Percentiles rank a stretch among this genome's conserved stretches.
phyloP scores from a whole-genome alignment of 2,888 invertebrate genomes.

The Caenorhabditis sp. region DNA sequence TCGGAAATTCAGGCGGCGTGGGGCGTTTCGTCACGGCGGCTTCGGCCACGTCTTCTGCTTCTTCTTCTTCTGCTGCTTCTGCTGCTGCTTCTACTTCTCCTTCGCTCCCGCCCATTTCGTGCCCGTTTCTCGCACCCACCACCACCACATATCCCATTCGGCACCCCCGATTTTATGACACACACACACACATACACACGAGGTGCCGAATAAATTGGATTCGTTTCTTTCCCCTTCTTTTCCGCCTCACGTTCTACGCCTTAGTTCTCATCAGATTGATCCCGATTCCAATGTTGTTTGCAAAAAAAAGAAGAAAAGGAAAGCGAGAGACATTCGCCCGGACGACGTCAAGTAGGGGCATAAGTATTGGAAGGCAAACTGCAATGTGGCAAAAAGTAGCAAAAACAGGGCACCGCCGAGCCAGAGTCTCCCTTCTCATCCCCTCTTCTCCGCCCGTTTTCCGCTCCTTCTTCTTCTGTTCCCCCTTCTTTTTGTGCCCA shows the following conservation, averaged over 20 bases:
- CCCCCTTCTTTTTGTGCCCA: constrained; percentile 32
- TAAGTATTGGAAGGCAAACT: constrained; percentile 32
- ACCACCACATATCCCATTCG: constrained; percentile 51
- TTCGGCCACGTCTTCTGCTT: constrained; percentile 37
- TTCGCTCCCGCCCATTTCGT: constrained; percentile 52
- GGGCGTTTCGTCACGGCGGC: constrained; percentile 43
- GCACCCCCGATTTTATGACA: constrained; percentile 63
- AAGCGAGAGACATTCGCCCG: not conserved
- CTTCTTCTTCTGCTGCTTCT: constrained; percentile 31
- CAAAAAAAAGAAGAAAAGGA: constrained; percentile 8
- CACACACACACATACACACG: constrained; percentile 51
- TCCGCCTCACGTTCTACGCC: constrained; percentile 23
- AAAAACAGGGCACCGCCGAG: constrained; percentile 39
- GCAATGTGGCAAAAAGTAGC: constrained; percentile 41
- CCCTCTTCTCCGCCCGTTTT: constrained; percentile 28
- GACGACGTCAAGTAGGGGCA: constrained; percentile 1
- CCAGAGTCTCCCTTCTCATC: constrained; percentile 29
- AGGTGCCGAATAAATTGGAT: constrained; percentile 62
- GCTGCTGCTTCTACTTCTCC: constrained; percentile 48
- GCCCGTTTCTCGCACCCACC: constrained; percentile 54
- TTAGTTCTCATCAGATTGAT: constrained; percentile 16
- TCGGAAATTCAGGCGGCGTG: constrained; percentile 55
- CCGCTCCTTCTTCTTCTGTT: constrained; percentile 45
- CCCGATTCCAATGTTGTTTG: not conserved
- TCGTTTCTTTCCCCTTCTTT: constrained; percentile 23